These are phyloP conservation scores for Macquaria ambigua DNA, from an alignment of 2,113 vertebrate species.

Conservation along the genomic window DNA sequence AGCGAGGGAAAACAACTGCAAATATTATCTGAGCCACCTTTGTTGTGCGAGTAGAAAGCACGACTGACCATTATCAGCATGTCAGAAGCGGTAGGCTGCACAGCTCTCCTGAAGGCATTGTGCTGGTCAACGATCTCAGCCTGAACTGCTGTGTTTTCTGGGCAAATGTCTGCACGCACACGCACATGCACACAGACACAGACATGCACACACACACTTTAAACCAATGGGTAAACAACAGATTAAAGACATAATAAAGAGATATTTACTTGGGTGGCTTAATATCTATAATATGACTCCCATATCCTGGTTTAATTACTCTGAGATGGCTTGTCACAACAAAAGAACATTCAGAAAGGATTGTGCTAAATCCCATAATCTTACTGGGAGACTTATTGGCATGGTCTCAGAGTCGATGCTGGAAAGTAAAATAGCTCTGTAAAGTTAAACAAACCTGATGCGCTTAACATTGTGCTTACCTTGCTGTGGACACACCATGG, in stretches of 20 bases:
- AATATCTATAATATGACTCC: constrained; percentile 36
- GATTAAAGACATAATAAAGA: constrained; percentile 44
- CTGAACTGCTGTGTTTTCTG: constrained; percentile 59
- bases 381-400: constrained; percentile 17
- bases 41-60: background rate
- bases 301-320: constrained; percentile 63
- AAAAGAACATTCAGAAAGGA: constrained; percentile 35
- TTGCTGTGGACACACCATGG: constrained; percentile 51
- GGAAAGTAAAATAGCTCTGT: constrained; percentile 13
- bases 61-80: constrained; percentile 82
- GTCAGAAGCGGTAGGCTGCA: constrained; percentile 71
- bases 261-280: constrained; percentile 48
- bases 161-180: constrained; percentile 53
- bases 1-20: background rate
- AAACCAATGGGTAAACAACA: constrained; percentile 43
- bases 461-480: constrained; percentile 63
- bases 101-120: constrained; percentile 75
- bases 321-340: constrained; percentile 22
- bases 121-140: constrained; percentile 72
- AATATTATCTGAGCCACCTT: background rate
- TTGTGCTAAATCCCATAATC: constrained; percentile 45
- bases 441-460: background rate
- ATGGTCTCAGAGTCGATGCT: background rate
- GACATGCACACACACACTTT: constrained; percentile 10
- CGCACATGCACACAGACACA: background rate